Conservation (phyloP, 2,888 invertebrate species). For the Acronicta leporina region DNA sequence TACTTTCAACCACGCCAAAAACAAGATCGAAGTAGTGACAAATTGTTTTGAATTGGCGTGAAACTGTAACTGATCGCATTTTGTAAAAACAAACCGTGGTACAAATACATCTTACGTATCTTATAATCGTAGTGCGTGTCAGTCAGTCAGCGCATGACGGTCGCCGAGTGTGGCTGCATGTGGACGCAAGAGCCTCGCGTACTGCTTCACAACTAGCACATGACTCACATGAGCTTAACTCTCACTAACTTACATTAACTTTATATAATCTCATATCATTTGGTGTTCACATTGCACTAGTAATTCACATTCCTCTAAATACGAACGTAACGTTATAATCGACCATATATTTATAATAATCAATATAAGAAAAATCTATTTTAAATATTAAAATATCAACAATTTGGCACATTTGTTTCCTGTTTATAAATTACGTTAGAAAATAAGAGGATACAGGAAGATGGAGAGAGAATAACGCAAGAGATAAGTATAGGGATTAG, state of each 20-base stretch:
- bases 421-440: constrained; percentile 74
- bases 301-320: constrained; percentile 64
- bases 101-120: too few species aligned
- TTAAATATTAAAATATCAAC: constrained; percentile 77
- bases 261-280: constrained; percentile 65
- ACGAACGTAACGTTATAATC: constrained; percentile 63
- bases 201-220: constrained; percentile 59
- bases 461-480: constrained; percentile 44
- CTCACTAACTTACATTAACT: constrained; percentile 63
- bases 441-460: constrained; percentile 62
- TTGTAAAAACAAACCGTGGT: too few species aligned
- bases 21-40: neutral
- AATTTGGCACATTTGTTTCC: constrained; percentile 86
- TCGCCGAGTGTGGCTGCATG: neutral
- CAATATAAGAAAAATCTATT: constrained; percentile 73
- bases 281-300: constrained; percentile 84
- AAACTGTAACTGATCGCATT: too few species aligned
- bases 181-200: constrained; percentile 43
- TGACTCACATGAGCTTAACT: constrained; percentile 61
- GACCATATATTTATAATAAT: constrained; percentile 62
- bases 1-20: neutral
- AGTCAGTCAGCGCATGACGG: too few species aligned
- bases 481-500: constrained; percentile 48
- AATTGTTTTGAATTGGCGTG: too few species aligned
- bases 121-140: constrained; percentile 1